Evolutionary conservation across 2,888 invertebrate species (phyloP).

Genomic region (Agriopis aurantiaria): DNA sequence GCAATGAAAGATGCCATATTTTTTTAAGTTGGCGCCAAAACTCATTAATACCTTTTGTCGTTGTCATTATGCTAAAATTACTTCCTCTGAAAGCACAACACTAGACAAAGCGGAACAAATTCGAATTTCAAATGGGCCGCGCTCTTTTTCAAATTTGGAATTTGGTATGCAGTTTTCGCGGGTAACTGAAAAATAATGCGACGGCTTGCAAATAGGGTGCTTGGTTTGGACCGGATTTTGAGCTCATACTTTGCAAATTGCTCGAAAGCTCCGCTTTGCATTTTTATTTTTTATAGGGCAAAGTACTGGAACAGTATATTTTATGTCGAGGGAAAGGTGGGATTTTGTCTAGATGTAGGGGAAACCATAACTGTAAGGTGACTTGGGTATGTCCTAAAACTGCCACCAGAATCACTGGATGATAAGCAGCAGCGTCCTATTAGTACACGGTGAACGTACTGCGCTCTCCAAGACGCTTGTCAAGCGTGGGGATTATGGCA

Average conservation of each 20-base stretch:
- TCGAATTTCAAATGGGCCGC: conserved; percentile 71
- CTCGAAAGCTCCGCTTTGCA: conserved; percentile 27
- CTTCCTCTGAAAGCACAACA: conserved; percentile 26
- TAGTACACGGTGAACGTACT: too few species aligned
- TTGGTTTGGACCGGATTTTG: conserved; percentile 42
- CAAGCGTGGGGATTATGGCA: too few species aligned
- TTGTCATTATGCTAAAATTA: background rate
- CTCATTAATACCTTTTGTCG: background rate
- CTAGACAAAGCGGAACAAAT: conserved; percentile 52
- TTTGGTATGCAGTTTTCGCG: conserved; percentile 48
- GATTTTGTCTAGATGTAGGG: background rate
- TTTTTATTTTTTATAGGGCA: conserved; percentile 6
- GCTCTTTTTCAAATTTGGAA: conserved; percentile 68
- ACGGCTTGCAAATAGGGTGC: conserved; percentile 46
- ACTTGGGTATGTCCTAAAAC: too few species aligned
- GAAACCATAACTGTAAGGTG: too few species aligned
- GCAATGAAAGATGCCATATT: too few species aligned
- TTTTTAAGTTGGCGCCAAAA: too few species aligned
- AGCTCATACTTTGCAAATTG: conserved; percentile 36
- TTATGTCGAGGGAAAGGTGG: background rate
- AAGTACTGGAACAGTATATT: background rate
- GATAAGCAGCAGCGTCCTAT: too few species aligned
- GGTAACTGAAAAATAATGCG: conserved; percentile 46
- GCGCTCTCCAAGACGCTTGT: too few species aligned
- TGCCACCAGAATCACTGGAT: too few species aligned